Conservation (phyloP, 2,888 invertebrate species). For the Zelleria hepariella region DNA sequence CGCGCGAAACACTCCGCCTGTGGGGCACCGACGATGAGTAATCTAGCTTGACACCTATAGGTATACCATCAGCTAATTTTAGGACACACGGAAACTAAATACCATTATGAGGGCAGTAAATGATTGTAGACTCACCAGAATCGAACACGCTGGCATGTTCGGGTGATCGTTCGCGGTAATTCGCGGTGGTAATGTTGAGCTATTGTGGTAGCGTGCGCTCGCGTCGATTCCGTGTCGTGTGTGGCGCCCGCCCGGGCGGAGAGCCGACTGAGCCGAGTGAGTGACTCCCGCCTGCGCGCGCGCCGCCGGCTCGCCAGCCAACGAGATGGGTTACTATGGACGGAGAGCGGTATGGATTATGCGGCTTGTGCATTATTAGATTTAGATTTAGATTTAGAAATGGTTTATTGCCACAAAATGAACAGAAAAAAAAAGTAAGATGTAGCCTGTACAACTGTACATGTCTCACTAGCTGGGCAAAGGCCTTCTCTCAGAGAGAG, state of each 20-base stretch:
- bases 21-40: background rate
- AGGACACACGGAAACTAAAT: background rate
- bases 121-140: constrained; percentile 53
- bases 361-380: no score
- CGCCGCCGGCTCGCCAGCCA: constrained; percentile 15
- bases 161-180: constrained; percentile 48
- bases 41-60: background rate
- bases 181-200: constrained; percentile 24
- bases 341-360: background rate
- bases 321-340: background rate
- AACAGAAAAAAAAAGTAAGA: no score
- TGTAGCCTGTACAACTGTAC: no score
- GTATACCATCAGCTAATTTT: no score
- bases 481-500: no score
- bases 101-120: constrained; percentile 2
- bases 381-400: no score
- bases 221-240: constrained; percentile 67
- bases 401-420: no score
- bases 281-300: constrained; percentile 23
- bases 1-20: background rate
- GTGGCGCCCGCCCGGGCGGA: constrained; percentile 72
- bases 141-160: constrained; percentile 56
- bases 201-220: constrained; percentile 23
- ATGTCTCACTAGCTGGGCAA: no score
- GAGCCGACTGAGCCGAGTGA: constrained; percentile 50